Conservation (phyloP, 2,797 vertebrate species). For the Sebastes diploproa region DNA sequence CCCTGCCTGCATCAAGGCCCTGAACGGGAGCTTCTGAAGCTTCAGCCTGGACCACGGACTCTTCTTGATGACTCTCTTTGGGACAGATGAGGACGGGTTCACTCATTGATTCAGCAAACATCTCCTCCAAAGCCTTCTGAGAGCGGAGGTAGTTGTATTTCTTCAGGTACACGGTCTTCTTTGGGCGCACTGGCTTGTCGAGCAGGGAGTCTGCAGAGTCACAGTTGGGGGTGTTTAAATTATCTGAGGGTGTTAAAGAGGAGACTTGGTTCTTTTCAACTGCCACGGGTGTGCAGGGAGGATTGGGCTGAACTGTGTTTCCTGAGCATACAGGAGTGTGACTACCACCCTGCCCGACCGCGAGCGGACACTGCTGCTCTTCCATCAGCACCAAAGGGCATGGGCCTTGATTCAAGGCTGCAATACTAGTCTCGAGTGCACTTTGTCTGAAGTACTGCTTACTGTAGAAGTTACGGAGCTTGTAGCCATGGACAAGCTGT, state of each 20-base stretch:
- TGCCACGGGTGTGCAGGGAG: constrained; percentile 42
- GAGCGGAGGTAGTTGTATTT: constrained; percentile 93
- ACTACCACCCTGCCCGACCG: constrained; percentile 60
- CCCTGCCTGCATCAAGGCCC: constrained; percentile 14
- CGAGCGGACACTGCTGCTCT: constrained; percentile 74
- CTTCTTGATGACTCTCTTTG: constrained; percentile 61
- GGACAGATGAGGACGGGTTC: constrained; percentile 68
- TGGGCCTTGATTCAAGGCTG: constrained; percentile 63
- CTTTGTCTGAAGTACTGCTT: constrained; percentile 91
- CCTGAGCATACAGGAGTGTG: constrained; percentile 62
- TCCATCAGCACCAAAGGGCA: constrained; percentile 70
- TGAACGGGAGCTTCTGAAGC: constrained; percentile 45
- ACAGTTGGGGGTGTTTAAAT: constrained; percentile 67
- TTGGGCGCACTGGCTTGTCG: constrained; percentile 84
- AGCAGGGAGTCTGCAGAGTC: constrained; percentile 62
- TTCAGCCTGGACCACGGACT: constrained; percentile 49
- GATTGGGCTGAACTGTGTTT: constrained; percentile 68
- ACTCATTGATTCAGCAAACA: constrained; percentile 60
- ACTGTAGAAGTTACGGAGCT: constrained; percentile 93
- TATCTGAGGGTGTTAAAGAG: constrained; percentile 79
- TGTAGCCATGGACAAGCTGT: constrained; percentile 88
- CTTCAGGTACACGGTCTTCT: constrained; percentile 92
- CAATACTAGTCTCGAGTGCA: constrained; percentile 67
- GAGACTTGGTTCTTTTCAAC: constrained; percentile 73
- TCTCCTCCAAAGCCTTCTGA: constrained; percentile 85